These are phyloP conservation scores for Rhinella marina DNA, from an alignment of 2,797 vertebrate species.

Conservation along the genomic window DNA sequence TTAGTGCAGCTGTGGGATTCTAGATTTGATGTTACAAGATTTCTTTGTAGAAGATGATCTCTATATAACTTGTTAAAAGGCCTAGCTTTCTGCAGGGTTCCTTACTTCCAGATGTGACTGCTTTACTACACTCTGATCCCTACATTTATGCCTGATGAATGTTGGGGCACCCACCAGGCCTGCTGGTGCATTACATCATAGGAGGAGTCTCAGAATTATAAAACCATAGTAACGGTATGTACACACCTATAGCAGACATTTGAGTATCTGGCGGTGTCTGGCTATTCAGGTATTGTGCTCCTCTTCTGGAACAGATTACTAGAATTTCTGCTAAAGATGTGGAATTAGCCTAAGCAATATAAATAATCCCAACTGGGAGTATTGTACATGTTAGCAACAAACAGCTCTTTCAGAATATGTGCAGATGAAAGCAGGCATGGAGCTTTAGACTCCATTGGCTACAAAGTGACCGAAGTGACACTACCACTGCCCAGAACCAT, in stretches of 20 bases:
- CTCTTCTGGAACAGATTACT: too few relatives aligned
- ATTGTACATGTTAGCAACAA: neutral
- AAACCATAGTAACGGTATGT: neutral
- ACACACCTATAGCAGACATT: too few relatives aligned
- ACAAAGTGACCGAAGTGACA: too few relatives aligned
- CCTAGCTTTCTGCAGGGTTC: conserved; percentile 32
- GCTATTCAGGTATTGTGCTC: too few relatives aligned
- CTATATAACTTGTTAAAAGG: conserved; percentile 31
- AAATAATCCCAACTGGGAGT: neutral
- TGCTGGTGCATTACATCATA: neutral
- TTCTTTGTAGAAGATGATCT: conserved; percentile 37
- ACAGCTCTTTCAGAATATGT: neutral
- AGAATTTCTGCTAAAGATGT: too few relatives aligned
- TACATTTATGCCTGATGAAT: conserved; percentile 16
- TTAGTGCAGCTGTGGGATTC: conserved; percentile 36
- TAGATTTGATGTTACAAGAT: conserved; percentile 28
- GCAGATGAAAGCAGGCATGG: neutral
- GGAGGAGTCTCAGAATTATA: neutral
- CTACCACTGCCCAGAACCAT: neutral
- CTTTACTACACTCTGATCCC: conserved; percentile 25
- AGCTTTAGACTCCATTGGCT: too few relatives aligned
- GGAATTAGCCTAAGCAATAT: neutral
- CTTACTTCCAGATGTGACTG: conserved; percentile 2
- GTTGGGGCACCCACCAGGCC: neutral
- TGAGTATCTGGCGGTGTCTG: too few relatives aligned